Base-by-base conservation (phyloP, 2,113 vertebrate species). In the Rhea americana region DNA sequence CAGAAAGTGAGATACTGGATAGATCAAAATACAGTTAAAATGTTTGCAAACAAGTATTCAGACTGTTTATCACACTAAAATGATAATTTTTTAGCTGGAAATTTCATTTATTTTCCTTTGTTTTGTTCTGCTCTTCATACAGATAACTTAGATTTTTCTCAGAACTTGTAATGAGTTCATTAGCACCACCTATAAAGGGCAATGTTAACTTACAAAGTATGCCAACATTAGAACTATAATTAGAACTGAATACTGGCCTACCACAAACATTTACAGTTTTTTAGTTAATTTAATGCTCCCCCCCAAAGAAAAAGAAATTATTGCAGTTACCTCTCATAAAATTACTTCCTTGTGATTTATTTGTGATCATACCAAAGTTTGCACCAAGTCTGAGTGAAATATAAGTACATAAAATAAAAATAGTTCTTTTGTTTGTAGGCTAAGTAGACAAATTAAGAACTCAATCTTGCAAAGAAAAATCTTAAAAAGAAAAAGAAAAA, bases 1-100 rank as follows among this genome's bases (percentile, higher is more conserved):
- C 6, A 61, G 14, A 20, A 45, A 37, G 2, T 61, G 16, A 65
- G 4, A 2, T 47, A 21, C 5, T 9, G 1, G n/a, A 3, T 25
- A 8, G 77, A 59, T 26, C 3, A 43, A 5, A 62, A 1, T 6
- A 35, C 4, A 62, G 6, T 13, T 68, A 65, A 56, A 62, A 39
- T 37, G 56, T 32, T 3, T 22, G 4, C 58, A 61, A 55, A 43
- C 4, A 17, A 39, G 15, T 14, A 58, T 50, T 62, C 17, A 71
- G 8, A 28, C 13, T 65, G 5, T 4, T 53, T 28, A 19, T 55
- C 0, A 19, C 58, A 53, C 20, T 13, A 81, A 73, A 79, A 73
- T 48, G 12, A 45, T 58, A 21, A 67, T 50, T 80, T 56, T 58
- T 56, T 30, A 63, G 24, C 65, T 66, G 1, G 7, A 35, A 61